These are phyloP conservation scores for Bradypodion ventrale DNA, from an alignment of 2,797 vertebrate species.

Conservation along the genomic window DNA sequence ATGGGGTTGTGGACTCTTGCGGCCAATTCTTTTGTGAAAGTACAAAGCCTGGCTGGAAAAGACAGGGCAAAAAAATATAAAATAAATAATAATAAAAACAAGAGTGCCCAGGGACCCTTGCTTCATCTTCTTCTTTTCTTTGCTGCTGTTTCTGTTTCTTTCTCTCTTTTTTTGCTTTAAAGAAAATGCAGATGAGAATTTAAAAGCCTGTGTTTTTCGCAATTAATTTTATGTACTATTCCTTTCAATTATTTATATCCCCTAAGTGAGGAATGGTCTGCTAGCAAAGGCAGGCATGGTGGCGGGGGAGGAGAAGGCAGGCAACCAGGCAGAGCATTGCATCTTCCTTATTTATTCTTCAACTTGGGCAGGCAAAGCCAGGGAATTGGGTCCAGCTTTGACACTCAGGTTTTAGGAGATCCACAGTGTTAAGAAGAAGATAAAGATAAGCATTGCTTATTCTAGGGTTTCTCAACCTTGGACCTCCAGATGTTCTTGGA, in stretches of 20 bases:
- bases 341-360: neutral
- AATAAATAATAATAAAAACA: neutral
- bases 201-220: constrained; percentile 68
- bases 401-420: neutral
- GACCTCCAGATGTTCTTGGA: too few relatives aligned
- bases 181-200: constrained; percentile 65
- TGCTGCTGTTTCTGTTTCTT: neutral
- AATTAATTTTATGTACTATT: constrained; percentile 73
- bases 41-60: constrained; percentile 50
- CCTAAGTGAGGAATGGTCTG: constrained; percentile 61
- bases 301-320: constrained; percentile 3
- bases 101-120: constrained; percentile 19
- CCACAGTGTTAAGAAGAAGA: neutral
- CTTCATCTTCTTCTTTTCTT: constrained; percentile 59
- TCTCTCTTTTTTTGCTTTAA: neutral
- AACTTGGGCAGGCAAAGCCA: neutral
- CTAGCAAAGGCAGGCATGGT: neutral
- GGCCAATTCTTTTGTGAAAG: constrained; percentile 54
- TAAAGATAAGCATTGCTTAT: neutral
- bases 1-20: constrained; percentile 53
- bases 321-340: neutral
- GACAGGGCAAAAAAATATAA: constrained; percentile 52
- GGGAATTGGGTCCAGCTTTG: neutral
- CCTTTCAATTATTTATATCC: constrained; percentile 70
- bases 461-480: too few relatives aligned